Percentiles rank a stretch among this genome's conserved stretches.
Evolutionary conservation across 2,113 vertebrate species (phyloP).

Genomic region (Amia ocellicauda): DNA sequence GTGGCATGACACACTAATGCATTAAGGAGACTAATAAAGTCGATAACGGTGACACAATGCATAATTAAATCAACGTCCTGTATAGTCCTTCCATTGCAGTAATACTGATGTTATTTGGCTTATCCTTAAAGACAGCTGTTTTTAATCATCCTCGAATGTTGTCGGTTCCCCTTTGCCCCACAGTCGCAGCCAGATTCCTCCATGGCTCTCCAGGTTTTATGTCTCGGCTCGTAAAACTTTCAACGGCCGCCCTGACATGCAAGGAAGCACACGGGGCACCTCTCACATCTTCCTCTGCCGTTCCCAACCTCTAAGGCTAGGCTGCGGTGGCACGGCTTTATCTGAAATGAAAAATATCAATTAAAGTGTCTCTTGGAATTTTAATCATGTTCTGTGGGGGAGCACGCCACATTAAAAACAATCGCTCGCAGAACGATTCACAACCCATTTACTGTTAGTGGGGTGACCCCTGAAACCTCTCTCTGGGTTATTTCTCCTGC

Average conservation of each 20-base stretch:
- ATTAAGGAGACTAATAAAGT: too few relatives aligned
- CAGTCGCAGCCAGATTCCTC: slow-evolving; percentile 21
- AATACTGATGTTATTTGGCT: background rate
- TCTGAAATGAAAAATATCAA: background rate
- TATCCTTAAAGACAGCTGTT: slow-evolving; percentile 35
- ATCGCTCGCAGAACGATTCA: too few relatives aligned
- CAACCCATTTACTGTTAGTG: too few relatives aligned
- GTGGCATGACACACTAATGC: too few relatives aligned
- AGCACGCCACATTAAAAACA: background rate
- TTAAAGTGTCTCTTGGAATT: background rate
- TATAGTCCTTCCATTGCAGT: background rate
- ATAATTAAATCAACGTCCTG: background rate
- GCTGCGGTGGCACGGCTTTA: background rate
- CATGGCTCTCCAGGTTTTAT: slow-evolving; percentile 10
- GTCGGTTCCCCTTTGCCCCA: slow-evolving; percentile 14
- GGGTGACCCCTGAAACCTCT: too few relatives aligned
- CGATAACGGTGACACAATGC: too few relatives aligned
- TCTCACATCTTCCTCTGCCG: background rate
- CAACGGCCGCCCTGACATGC: slow-evolving; percentile 21
- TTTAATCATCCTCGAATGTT: slow-evolving; percentile 29
- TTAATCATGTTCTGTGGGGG: background rate
- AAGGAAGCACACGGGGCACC: background rate
- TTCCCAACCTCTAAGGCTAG: background rate
- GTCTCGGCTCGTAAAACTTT: slow-evolving; percentile 29
- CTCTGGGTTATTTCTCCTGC: too few relatives aligned